These are phyloP conservation scores for Pachyseris speciosa DNA, from an alignment of 64 coral and sea anemone species.

Conservation along the genomic window DNA sequence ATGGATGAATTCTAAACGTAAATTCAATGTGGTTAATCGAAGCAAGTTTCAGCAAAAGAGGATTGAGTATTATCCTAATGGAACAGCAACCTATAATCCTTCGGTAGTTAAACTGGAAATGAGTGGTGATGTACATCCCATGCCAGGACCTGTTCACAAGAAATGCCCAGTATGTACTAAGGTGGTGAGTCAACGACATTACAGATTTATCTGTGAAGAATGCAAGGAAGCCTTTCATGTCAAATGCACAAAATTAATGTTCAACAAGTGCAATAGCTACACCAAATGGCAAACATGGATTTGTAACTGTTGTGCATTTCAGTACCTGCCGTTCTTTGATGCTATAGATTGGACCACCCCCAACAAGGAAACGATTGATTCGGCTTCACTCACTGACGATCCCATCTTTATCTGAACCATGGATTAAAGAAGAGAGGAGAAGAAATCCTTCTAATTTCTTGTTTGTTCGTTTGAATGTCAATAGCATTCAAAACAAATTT, in stretches of 20 bases:
- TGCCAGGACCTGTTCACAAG: not conserved
- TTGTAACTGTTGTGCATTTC: not conserved
- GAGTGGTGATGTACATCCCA: not conserved
- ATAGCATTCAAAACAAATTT: slow-evolving; percentile 37
- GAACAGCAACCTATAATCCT: not conserved
- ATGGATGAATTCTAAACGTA: too few relatives aligned
- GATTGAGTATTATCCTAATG: not conserved
- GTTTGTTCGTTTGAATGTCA: not conserved
- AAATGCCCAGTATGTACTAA: not conserved
- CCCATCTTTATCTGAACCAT: too few relatives aligned
- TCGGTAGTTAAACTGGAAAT: not conserved
- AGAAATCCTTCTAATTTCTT: slow-evolving; percentile 1
- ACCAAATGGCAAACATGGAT: not conserved
- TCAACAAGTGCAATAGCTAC: not conserved
- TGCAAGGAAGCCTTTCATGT: not conserved
- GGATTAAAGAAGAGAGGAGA: slow-evolving; percentile 14
- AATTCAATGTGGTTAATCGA: too few relatives aligned
- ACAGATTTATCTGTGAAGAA: not conserved
- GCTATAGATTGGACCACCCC: not conserved
- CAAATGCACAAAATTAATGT: not conserved
- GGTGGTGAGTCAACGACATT: not conserved
- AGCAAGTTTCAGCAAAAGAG: not conserved
- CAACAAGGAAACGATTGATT: not conserved
- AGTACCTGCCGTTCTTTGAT: not conserved
- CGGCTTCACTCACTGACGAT: not conserved